Base-by-base conservation (phyloP, 2,888 invertebrate genomes). In the Phalangium opilio region DNA sequence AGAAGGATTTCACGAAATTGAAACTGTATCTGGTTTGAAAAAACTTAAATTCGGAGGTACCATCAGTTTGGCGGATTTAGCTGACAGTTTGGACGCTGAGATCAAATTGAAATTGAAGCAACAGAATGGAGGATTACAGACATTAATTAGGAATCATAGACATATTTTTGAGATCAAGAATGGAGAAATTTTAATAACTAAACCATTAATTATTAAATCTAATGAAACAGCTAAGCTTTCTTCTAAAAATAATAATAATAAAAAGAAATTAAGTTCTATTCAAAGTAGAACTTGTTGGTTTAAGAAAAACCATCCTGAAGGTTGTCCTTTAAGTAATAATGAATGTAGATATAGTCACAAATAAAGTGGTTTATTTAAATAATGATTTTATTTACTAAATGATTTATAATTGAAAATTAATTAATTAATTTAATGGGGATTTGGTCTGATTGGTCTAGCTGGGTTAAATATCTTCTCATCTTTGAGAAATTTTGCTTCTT, bases 381-480 rank as follows among this genome's bases (percentile, higher is more conserved):
- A n/a, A 27, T 41, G 41, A 18, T 14, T 17, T 21, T 20, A 41
- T 41, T 21, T 5, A 14, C 41, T 17, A n/a, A 18, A 33, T 36
- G 2, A 33, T 11, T 34, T 12, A 43, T n/a, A 43, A 12, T n/a
- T n/a, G n/a, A n/a, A n/a, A n/a, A n/a, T n/a, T n/a, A n/a, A n/a
- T 27, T 27, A 27, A 32, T 43, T 21, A 36, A n/a, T 18, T 48
- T 47, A 82, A 70, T 79, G 83, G 65, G 78, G 75, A 66, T 89
- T 86, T 8, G 80, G 78, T 55, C 82, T 73, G 36, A 83, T 69
- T 4, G 91, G 89, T 56, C 75, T 76, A 59, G 89, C 83, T 0
- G 86, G 83, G 64, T 95, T 83, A 68, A 87, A 95, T 34, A 96
- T 67, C 63, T 79, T 80, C 2, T 95, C 95, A 68, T 96, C 95